phyloP scores from a whole-genome alignment of 2,113 vertebrate genomes.

The Psittacus erithacus region DNA sequence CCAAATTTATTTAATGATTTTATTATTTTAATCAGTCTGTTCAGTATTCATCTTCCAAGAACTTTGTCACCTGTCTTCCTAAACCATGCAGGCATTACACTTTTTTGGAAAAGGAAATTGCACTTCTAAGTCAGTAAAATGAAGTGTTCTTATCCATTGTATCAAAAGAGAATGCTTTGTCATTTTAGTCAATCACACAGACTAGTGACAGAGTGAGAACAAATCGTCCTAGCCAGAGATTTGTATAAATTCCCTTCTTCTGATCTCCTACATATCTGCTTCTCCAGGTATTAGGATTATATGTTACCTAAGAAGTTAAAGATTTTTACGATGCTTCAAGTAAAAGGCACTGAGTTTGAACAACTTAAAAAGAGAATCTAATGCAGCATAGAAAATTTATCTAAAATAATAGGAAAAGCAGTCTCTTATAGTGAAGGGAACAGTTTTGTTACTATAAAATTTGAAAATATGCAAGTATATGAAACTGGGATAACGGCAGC shows the following conservation, averaged over 20 bases:
- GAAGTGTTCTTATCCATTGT: not conserved
- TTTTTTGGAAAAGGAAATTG: not conserved
- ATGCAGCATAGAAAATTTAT: not conserved
- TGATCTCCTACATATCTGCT: not conserved
- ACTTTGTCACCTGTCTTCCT: not conserved
- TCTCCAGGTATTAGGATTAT: not conserved
- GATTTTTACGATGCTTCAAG: not conserved
- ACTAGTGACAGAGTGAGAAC: not conserved
- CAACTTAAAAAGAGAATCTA: not conserved
- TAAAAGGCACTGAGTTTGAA: not conserved
- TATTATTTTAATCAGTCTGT: not conserved
- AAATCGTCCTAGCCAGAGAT: not conserved
- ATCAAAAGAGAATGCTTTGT: conserved; percentile 4
- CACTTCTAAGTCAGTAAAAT: not conserved
- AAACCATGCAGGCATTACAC: not conserved
- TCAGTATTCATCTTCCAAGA: not conserved
- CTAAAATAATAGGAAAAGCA: not conserved
- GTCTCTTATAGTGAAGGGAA: not conserved
- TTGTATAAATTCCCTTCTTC: not conserved
- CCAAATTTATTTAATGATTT: not conserved
- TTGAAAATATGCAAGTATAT: not conserved
- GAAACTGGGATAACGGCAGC: not conserved
- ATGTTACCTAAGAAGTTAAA: not conserved
- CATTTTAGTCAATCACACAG: not conserved
- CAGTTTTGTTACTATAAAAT: not conserved